Percentiles rank a stretch among this genome's conserved stretches.
These are phyloP conservation scores for Parnassius glacialis DNA, from an alignment of 2,888 invertebrate species.

Conservation along the genomic window DNA sequence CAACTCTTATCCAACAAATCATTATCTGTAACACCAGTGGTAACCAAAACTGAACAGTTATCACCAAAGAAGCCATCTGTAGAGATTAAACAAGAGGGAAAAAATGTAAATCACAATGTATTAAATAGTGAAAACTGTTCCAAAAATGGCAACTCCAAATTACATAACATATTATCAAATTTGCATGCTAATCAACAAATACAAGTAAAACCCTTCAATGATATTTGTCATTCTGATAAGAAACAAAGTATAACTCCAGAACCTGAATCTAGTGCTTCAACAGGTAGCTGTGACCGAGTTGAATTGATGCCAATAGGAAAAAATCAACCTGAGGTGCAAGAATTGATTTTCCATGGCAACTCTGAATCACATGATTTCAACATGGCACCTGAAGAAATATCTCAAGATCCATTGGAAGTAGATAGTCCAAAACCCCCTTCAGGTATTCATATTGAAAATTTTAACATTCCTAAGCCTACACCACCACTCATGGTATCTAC, in stretches of 20 bases:
- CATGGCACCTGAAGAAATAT: slow-evolving; percentile 58
- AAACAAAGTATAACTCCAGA: slow-evolving; percentile 49
- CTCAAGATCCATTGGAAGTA: slow-evolving; percentile 73
- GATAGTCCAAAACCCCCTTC: slow-evolving; percentile 43
- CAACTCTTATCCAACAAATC: slow-evolving; percentile 67
- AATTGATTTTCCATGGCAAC: slow-evolving; percentile 68
- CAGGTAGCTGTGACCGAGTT: slow-evolving; percentile 55
- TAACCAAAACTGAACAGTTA: slow-evolving; percentile 46
- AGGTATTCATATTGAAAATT: slow-evolving; percentile 38
- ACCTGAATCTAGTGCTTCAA: slow-evolving; percentile 61
- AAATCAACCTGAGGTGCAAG: slow-evolving; percentile 55
- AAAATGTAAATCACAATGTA: slow-evolving; percentile 56
- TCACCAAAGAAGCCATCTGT: slow-evolving; percentile 47
- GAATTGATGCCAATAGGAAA: slow-evolving; percentile 55
- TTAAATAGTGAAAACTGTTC: slow-evolving; percentile 72
- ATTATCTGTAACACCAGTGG: slow-evolving; percentile 60
- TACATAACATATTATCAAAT: slow-evolving; percentile 72
- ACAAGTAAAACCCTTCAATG: slow-evolving; percentile 57
- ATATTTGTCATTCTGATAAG: slow-evolving; percentile 55
- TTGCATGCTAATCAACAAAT: slow-evolving; percentile 71
- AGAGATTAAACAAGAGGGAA: slow-evolving; percentile 53
- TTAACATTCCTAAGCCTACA: slow-evolving; percentile 45
- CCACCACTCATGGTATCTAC: slow-evolving; percentile 49
- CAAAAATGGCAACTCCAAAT: slow-evolving; percentile 77
- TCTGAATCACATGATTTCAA: slow-evolving; percentile 65